These are phyloP conservation scores for Nannospalax galili DNA, from an alignment of 2,113 vertebrate genomes.

Conservation along the genomic window DNA sequence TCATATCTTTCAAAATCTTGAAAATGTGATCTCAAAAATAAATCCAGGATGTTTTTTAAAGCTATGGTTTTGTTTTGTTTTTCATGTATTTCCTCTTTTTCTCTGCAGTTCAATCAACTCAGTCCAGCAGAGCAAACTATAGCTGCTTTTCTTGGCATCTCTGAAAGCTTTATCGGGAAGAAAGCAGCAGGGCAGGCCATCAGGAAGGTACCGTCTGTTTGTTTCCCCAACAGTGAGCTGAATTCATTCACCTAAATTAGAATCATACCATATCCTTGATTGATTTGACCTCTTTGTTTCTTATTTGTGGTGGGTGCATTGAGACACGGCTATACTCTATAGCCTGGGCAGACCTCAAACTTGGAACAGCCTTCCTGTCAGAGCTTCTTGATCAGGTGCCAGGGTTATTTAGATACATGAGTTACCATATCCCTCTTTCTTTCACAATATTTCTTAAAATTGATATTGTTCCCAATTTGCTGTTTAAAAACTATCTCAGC, in stretches of 20 bases:
- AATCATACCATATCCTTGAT: neutral
- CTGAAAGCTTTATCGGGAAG: constrained; percentile 93
- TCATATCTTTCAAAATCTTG: constrained; percentile 40
- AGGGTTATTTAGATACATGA: too few species aligned
- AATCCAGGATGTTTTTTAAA: constrained; percentile 39
- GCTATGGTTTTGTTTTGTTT: constrained; percentile 26
- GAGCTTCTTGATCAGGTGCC: too few species aligned
- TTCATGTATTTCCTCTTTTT: constrained; percentile 42
- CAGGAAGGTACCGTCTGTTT: constrained; percentile 88
- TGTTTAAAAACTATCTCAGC: constrained; percentile 25
- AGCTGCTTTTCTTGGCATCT: constrained; percentile 90
- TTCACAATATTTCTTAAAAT: neutral
- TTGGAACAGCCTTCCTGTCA: too few species aligned
- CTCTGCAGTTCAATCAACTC: constrained; percentile 90
- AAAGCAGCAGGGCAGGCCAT: constrained; percentile 95
- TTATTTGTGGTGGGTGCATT: rapidly evolving
- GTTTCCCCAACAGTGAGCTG: neutral
- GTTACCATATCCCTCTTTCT: too few species aligned
- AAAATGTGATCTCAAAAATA: constrained; percentile 27
- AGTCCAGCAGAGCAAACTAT: constrained; percentile 93
- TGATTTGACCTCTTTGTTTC: neutral
- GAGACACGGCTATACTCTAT: neutral
- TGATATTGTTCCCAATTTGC: constrained; percentile 19
- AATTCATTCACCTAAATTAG: neutral
- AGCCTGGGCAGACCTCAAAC: neutral